phyloP scores from a whole-genome alignment of 2,113 vertebrate species.

The Oncorhynchus masou region DNA sequence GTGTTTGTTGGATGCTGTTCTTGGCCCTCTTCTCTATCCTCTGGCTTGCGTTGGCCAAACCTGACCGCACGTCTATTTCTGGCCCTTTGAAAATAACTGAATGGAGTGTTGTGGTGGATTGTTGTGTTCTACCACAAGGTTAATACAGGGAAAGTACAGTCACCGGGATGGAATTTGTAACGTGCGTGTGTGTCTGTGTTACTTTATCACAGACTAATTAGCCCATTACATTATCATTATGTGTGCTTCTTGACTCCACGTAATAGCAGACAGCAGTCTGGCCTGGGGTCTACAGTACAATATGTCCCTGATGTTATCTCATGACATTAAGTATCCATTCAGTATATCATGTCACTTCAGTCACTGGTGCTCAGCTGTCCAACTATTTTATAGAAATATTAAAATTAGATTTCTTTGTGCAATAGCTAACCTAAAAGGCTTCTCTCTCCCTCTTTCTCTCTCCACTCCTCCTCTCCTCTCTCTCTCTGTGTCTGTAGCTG shows the following conservation, averaged over 20 bases:
- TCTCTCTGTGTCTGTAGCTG: slow-evolving; percentile 57
- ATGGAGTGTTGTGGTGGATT: slow-evolving; percentile 16
- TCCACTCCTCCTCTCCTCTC: slow-evolving; percentile 6
- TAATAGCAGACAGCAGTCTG: background rate
- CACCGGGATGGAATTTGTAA: slow-evolving; percentile 39
- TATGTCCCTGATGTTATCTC: slow-evolving; percentile 4
- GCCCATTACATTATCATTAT: background rate
- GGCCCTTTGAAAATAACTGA: slow-evolving; percentile 13
- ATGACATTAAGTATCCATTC: background rate
- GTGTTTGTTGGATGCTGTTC: slow-evolving; percentile 46
- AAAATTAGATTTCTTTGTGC: no score
- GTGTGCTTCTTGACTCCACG: background rate
- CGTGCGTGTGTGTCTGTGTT: background rate
- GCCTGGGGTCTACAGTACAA: background rate
- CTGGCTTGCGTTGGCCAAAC: slow-evolving; percentile 42
- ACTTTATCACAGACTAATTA: background rate
- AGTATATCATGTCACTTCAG: background rate
- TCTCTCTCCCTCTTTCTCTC: background rate
- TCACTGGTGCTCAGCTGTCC: no score
- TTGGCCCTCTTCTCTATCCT: slow-evolving; percentile 38
- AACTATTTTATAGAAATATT: no score
- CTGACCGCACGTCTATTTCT: slow-evolving; percentile 36
- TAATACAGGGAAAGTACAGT: slow-evolving; percentile 1
- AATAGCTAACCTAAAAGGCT: no score
- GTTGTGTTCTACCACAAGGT: slow-evolving; percentile 37